These are phyloP conservation scores for Chaetops frenatus DNA, from an alignment of 2,113 vertebrate species.

Conservation along the genomic window DNA sequence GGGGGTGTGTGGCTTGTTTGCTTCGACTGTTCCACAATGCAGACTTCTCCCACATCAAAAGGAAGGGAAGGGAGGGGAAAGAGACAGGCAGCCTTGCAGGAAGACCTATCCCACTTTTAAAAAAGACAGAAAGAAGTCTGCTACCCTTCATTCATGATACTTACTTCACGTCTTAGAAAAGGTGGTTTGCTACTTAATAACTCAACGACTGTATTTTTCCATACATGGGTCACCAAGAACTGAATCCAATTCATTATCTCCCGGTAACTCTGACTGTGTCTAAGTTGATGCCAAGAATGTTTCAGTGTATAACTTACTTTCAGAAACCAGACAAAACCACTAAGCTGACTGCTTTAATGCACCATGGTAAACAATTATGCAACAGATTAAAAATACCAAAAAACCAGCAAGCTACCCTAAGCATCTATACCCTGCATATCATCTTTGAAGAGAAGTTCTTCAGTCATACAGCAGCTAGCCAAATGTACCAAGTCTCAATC, in stretches of 20 bases:
- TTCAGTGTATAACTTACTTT: neutral
- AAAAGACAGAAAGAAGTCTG: neutral
- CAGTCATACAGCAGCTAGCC: neutral
- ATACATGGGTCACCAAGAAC: neutral
- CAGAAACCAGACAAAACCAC: neutral
- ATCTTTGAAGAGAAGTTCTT: neutral
- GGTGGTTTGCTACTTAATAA: neutral
- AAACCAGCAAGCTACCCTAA: neutral
- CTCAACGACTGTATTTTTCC: neutral
- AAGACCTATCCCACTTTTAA: neutral
- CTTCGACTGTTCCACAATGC: neutral
- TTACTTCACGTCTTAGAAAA: neutral
- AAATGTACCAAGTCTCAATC: neutral
- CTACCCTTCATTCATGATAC: neutral
- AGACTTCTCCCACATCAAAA: neutral
- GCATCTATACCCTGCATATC: neutral
- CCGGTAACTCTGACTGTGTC: neutral
- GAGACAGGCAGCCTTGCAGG: neutral
- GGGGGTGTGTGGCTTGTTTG: fast-evolving
- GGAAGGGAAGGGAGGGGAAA: neutral
- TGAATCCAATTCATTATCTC: neutral
- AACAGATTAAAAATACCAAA: neutral
- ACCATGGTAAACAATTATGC: neutral
- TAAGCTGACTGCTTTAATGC: neutral
- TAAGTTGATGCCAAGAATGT: neutral